Evolutionary conservation across 1,140 invertebrate genomes (phyloP), one percentile per base, ranked within the genome.

Genomic region (Hesperophylax magnus): DNA sequence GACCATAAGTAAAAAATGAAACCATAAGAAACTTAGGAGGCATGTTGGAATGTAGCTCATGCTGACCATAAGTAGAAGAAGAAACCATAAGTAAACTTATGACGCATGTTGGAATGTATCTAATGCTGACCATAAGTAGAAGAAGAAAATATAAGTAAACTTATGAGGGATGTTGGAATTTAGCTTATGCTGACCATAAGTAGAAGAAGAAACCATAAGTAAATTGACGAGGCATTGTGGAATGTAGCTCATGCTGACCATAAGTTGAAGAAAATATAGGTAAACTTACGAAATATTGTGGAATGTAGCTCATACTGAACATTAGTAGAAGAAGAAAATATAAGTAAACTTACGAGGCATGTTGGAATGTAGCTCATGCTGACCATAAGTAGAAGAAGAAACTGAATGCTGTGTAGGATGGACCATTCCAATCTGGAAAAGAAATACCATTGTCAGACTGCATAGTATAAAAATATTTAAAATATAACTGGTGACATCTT

Each of bases 111-210:
- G 85, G 92, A 92, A 86, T 94, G 93, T 17, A 93, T 89, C 87
- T 93, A 93, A 86, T 91, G 93, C 84, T 92, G 79, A 52, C 53
- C 77, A 92, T 60, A 91, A 52, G 77, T 63, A 54, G 77, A 78
- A 20, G 75, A 63, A 20, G 75, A 77, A 18, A 77, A 9, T 56
- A 39, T 34, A 53, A 67, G 2, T 31, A 81, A 82, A 92, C 94
- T 93, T 91, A 96, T 95, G 95, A 81, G 95, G 95, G 94, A n/a
- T n/a, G n/a, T n/a, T 94, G 85, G 92, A 92, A 86, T 94, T 93
- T 17, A 93, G 89, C 87, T 93, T 93, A 86, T 91, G 93, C 84
- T 92, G 79, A 52, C 53, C 77, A 92, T 60, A 91, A 52, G 77
- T 63, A 54, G 77, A 78, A 20, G 75, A 63, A 20, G 75, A 77